Evolutionary conservation across 2,888 invertebrate species (phyloP), one percentile per base, ranked within the genome.

Genomic region (Xestia rhomboidea): DNA sequence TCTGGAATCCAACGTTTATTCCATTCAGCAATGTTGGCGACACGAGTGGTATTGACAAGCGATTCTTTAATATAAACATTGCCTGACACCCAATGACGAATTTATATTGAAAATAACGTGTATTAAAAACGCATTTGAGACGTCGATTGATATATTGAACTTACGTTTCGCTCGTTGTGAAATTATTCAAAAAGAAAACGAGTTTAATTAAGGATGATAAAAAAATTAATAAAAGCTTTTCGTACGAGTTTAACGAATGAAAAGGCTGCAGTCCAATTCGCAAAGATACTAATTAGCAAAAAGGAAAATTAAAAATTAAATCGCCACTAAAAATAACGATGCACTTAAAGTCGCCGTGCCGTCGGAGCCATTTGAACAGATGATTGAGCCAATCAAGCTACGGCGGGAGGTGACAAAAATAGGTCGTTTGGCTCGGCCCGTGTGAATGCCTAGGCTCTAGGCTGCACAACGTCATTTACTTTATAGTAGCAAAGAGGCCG

Each of bases 391-490:
- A 91, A 91, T 91, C 88, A 88, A 81, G 82, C 80, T 81, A 76
- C 69, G 82, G 77, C 78, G 81, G 71, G 87, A 87, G 85, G 88
- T 83, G 89, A 88, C 88, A 88, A 90, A 92, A 90, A 88, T 92
- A 90, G 92, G 92, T 90, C 92, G 83, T 85, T 87, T 85, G 81
- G 87, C 85, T 57, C 72, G 67, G 80, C 64, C 86, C 82, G 87
- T 83, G 69, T 88, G 89, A 91, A 90, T 91, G 89, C 89, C 87
- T 89, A 77, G 77, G 79, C 73, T 87, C 88, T 89, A 77, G 77
- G 77, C 73, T 87, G 78, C 83, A 82, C 87, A 89, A 89, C 90
- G 90, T 90, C 91, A 91, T 90, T 92, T 92, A 90, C 90, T 90
- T 89, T 89, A 90, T 89, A 86, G 85, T 84, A 77, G 88, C 88